Percentiles rank a stretch among this genome's conserved stretches.
phyloP scores from a whole-genome alignment of 1,140 invertebrate species.

The Drosophila nebulosa region DNA sequence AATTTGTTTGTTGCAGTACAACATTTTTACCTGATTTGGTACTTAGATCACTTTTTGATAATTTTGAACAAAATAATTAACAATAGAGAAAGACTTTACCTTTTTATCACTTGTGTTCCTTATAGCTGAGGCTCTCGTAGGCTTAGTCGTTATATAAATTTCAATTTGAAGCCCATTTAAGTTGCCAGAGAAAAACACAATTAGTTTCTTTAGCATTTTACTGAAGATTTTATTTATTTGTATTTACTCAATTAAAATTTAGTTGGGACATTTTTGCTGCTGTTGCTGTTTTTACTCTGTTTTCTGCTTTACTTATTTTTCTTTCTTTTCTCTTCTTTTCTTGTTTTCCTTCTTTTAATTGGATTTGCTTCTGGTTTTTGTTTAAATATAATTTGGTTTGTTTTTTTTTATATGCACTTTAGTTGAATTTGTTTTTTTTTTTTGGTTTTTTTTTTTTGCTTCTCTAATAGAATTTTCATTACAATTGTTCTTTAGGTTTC shows the following conservation, averaged over 20 bases:
- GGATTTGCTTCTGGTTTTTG: not conserved
- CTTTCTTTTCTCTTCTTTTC: slow-evolving; percentile 16
- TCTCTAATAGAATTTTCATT: slow-evolving; percentile 68
- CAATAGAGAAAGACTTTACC: too few species aligned
- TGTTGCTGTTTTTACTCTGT: slow-evolving; percentile 38
- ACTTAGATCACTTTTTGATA: too few species aligned
- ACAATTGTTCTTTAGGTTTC: not conserved
- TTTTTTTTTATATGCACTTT: slow-evolving; percentile 56
- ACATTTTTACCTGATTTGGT: too few species aligned
- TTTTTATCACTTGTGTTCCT: too few species aligned
- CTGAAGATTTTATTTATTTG: slow-evolving; percentile 65
- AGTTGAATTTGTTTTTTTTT: slow-evolving; percentile 44
- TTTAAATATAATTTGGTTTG: slow-evolving; percentile 52
- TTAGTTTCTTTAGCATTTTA: slow-evolving; percentile 21
- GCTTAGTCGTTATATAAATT: too few species aligned
- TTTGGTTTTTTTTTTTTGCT: slow-evolving; percentile 30
- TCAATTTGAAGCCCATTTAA: not conserved
- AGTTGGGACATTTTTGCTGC: slow-evolving; percentile 70
- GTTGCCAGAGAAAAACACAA: not conserved
- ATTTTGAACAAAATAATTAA: too few species aligned
- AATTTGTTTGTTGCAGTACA: too few species aligned
- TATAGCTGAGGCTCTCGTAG: too few species aligned
- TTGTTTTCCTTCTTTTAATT: slow-evolving; percentile 35
- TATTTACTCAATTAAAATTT: slow-evolving; percentile 77
- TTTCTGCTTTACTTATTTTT: not conserved